Evolutionary conservation across 2,888 invertebrate genomes (phyloP), one percentile per base, ranked within the genome.

Genomic region (Eutolmus rufibarbis): DNA sequence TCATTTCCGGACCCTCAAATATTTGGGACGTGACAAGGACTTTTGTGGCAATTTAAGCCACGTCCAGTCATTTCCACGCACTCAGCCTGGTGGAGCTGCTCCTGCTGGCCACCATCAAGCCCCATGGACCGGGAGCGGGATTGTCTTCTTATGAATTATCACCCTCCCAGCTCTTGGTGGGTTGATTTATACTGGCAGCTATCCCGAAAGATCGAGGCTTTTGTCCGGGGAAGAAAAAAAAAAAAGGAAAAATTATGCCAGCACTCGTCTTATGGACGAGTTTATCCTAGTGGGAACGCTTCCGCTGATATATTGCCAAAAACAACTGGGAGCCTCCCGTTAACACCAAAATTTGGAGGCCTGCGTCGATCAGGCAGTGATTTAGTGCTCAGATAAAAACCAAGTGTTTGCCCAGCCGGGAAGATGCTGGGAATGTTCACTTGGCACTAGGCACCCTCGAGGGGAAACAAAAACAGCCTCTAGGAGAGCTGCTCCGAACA

Each of bases 21-120:
- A 57, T 81, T 76, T 57, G 79, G 85, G 66, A 85, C 79, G 56
- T 87, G 87, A 88, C 86, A 88, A 88, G 88, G 81, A 66, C 46
- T 51, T 46, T 74, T 85, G 79, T 66, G 79, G 87, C 34, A 87
- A 79, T 79, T 79, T 77, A 51, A 66, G 57, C 19, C 81, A 84
- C 37, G 23, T 66, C 37, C 28, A 57, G 66, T 40, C 82, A 81
- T 81, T 37, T 51, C 34, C 56, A 57, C 66, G 66, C 28, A 66
- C n/a, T 51, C 31, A 31, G 37, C 1, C 40, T 77, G 9, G 4
- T 16, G 37, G n/a, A n/a, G n/a, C 1, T 7, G 34, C 16, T 28
- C 34, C 34, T 40, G n/a, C 74, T 7, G 28, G 9, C 40, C 40
- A 40, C 0, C 40, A 40, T 40, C 40, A 14, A 46, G 12, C 4